A percentile compares a stretch with the other conserved stretches of the same genome.
These are phyloP conservation scores for Bruchidius siliquastri DNA, from an alignment of 2,888 invertebrate genomes.

Conservation along the genomic window DNA sequence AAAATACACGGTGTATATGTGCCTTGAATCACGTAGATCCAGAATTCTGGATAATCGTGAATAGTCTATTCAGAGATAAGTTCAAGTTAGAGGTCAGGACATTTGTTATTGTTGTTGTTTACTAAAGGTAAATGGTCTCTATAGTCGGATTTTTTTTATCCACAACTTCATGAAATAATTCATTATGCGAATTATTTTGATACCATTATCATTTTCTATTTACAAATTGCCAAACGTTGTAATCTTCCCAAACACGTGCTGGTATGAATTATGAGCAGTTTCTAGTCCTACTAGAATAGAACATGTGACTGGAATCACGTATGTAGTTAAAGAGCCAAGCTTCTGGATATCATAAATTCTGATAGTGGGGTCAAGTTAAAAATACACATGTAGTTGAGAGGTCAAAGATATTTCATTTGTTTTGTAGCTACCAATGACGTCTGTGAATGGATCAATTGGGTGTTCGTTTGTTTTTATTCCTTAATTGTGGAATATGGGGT, in stretches of 20 bases:
- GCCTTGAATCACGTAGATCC: background rate
- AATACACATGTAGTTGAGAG: background rate
- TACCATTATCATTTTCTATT: too few species aligned
- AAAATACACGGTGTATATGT: background rate
- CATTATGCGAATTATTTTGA: too few species aligned
- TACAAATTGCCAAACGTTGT: background rate
- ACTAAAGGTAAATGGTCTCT: background rate
- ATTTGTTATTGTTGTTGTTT: background rate
- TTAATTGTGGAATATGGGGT: background rate
- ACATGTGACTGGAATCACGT: background rate
- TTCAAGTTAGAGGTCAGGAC: background rate
- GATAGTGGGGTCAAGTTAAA: background rate
- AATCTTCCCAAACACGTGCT: background rate
- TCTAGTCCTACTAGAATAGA: background rate
- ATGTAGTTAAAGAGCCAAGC: background rate
- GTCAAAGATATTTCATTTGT: background rate
- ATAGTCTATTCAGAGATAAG: background rate
- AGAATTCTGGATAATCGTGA: background rate
- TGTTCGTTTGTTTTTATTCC: background rate
- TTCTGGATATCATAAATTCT: background rate
- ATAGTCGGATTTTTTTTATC: background rate
- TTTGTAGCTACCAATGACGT: background rate
- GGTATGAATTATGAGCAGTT: background rate
- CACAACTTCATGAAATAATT: too few species aligned
- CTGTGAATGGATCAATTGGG: background rate